Base-by-base conservation (phyloP, 1,140 invertebrate species). In the Daktulosphaira vitifoliae region DNA sequence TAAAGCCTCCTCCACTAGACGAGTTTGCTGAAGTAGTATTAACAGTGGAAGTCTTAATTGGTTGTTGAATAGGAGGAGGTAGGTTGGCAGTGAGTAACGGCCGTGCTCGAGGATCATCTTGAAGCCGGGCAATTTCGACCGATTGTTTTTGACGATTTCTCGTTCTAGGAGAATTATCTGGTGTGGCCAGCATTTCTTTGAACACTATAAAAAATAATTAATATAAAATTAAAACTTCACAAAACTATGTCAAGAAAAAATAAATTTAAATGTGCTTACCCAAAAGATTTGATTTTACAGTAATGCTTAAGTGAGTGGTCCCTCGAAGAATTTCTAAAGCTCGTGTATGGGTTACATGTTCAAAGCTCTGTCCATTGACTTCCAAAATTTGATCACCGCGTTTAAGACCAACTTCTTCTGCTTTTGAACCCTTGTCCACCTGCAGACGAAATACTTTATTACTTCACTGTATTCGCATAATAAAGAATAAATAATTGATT, bases 371-470 rank as follows among this genome's bases (percentile, higher is more conserved):
- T 18, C 95, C 92, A 76, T 99, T 99, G 0, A 98, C 94, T 78
- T 98, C 92, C 62, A 98, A 79, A 67, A 96, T 90, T 78, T 99
- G 95, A 80, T 99, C 96, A 2, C 96, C 96, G 52, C 92, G 80
- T 76, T 96, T 96, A 16, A 99, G 77, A 1, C 96, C 96, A n/a
- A 93, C 89, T 72, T 96, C 90, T 76, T 95, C 90, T 9, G 94
- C 92, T 77, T 95, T 95, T 2, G 92, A 94, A 64, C 84, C 84
- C 68, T 88, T 87, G 71, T 96, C 92, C 18, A 97, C 84, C 76
- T 78, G 64, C 13, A 26, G 42, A 13, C 6, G 6, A 20, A n/a
- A 51, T 33, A 4, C 53, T 33, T 11, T 11, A 6, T 5, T 18
- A 8, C 3, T 42, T 13, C 7, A 39, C 8, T 1, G 20, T 9